phyloP scores from a whole-genome alignment of 2,113 vertebrate species.

The Sisor rabdophorus region DNA sequence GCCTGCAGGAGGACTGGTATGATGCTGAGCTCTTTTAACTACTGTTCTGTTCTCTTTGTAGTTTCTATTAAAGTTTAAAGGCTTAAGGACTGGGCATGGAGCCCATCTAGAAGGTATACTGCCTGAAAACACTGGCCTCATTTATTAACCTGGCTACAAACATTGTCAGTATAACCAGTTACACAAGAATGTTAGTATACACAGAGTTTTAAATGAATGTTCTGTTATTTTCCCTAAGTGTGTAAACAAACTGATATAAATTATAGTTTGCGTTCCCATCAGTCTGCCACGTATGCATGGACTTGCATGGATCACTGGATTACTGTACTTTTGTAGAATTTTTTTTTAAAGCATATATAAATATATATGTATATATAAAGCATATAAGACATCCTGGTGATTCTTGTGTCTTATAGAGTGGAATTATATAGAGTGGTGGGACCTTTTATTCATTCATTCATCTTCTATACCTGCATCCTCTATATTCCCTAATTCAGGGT shows the following conservation, averaged over 20 bases:
- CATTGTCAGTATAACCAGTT: not conserved
- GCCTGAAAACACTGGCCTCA: not conserved
- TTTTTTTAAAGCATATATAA: no score
- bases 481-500: no score
- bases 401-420: no score
- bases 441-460: no score
- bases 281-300: no score
- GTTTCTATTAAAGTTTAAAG: not conserved
- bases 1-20: not conserved
- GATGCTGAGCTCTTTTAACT: not conserved
- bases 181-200: not conserved
- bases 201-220: not conserved
- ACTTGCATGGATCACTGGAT: no score
- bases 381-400: no score
- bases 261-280: no score
- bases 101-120: not conserved
- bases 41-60: not conserved
- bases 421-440: no score
- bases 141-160: not conserved
- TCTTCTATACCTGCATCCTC: no score
- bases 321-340: not conserved
- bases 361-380: not conserved
- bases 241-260: not conserved
- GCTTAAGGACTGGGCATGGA: constrained; percentile 3
- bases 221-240: not conserved